Percentiles rank a stretch among this genome's conserved stretches.
phyloP scores from a whole-genome alignment of 2,888 invertebrate species.

The Diploptera punctata region DNA sequence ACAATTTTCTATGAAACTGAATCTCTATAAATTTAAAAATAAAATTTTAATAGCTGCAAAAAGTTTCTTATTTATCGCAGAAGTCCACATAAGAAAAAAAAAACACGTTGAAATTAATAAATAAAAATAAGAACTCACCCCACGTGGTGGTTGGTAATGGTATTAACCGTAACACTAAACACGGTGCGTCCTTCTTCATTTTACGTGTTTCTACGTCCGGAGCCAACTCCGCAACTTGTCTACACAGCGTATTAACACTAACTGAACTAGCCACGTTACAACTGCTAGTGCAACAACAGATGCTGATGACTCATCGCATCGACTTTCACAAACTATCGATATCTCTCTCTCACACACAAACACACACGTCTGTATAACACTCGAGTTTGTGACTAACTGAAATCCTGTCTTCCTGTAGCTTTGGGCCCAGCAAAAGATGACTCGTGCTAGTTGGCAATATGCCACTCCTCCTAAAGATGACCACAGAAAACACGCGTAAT shows the following conservation, averaged over 20 bases:
- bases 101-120: not conserved
- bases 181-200: conserved; percentile 66
- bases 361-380: too few relatives aligned
- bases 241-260: not conserved
- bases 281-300: not conserved
- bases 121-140: not conserved
- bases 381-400: too few relatives aligned
- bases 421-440: not conserved
- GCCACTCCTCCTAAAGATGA: conserved; percentile 17
- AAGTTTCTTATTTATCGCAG: too few relatives aligned
- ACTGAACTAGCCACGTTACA: not conserved
- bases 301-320: conserved; percentile 9
- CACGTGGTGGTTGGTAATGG: conserved; percentile 55
- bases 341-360: not conserved
- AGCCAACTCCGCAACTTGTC: conserved; percentile 17
- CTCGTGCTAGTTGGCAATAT: not conserved
- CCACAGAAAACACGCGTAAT: conserved; percentile 12
- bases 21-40: too few relatives aligned
- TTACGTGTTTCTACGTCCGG: conserved; percentile 19
- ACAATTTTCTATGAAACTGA: too few relatives aligned
- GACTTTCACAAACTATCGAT: not conserved
- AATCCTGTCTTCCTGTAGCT: too few relatives aligned
- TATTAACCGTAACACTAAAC: conserved; percentile 66
- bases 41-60: too few relatives aligned
- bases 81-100: too few relatives aligned